These are phyloP conservation scores for Myiopsitta monachus DNA, from an alignment of 2,113 vertebrate genomes.

Conservation along the genomic window DNA sequence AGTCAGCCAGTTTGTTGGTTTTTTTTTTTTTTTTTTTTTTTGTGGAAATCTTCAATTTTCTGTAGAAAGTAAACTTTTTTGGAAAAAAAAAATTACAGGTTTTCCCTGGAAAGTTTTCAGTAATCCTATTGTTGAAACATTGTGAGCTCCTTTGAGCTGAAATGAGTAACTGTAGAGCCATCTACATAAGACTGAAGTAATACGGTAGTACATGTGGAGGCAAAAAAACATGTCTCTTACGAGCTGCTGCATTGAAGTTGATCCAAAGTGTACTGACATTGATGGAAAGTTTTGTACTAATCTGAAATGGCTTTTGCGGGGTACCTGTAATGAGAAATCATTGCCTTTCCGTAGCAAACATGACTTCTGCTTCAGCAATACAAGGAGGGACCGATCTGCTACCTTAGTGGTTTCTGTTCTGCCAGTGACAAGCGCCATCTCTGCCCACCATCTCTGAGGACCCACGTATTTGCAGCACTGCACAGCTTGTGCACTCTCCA, in stretches of 20 bases:
- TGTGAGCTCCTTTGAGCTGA: neutral
- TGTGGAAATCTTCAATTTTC: neutral
- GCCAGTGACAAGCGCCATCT: neutral
- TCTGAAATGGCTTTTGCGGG: neutral
- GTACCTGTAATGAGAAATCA: neutral
- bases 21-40: neutral
- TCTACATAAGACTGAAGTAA: neutral
- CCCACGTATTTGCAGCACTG: rapidly evolving
- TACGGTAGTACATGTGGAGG: neutral
- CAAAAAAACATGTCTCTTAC: neutral
- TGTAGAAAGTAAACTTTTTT: neutral
- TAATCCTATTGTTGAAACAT: neutral
- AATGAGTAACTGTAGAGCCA: neutral
- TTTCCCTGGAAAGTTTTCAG: neutral
- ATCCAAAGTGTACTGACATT: neutral
- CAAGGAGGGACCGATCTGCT: neutral
- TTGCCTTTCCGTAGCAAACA: neutral
- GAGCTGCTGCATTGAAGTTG: neutral
- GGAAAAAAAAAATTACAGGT: neutral
- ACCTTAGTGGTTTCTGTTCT: neutral
- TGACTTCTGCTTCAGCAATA: neutral
- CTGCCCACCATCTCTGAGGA: neutral
- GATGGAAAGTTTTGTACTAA: neutral
- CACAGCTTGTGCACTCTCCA: neutral
- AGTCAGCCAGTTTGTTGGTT: neutral